Conservation (phyloP, 2,888 invertebrate species). For the Cryptocheilus praepositus region DNA sequence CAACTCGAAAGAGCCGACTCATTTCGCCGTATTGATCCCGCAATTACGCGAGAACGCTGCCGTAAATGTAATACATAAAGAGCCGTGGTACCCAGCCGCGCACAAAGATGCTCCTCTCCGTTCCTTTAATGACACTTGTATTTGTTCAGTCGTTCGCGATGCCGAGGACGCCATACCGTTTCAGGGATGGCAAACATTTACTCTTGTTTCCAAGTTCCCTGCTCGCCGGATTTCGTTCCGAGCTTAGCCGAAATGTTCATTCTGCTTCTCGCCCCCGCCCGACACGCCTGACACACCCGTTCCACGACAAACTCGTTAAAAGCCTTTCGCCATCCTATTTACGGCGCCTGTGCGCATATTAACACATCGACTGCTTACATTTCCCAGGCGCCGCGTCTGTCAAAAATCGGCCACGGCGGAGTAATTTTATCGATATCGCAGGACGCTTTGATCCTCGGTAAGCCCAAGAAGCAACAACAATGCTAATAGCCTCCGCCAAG, state of each 20-base stretch:
- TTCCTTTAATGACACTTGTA: conserved; percentile 41
- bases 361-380: no score
- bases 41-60: neutral
- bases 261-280: conserved; percentile 14
- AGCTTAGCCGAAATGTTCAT: conserved; percentile 25
- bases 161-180: conserved; percentile 42
- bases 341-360: neutral
- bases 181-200: conserved; percentile 46
- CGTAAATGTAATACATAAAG: neutral
- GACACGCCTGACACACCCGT: neutral
- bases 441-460: no score
- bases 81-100: conserved; percentile 1
- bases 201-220: conserved; percentile 43
- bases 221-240: conserved; percentile 25
- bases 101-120: conserved; percentile 22
- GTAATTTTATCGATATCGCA: no score
- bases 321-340: conserved; percentile 1
- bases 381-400: no score
- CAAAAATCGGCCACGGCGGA: no score
- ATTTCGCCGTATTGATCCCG: no score
- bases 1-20: neutral
- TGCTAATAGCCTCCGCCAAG: no score
- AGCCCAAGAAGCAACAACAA: no score
- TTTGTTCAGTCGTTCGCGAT: conserved; percentile 45
- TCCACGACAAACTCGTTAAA: conserved; percentile 17